phyloP scores from a whole-genome alignment of 2,888 invertebrate genomes.

The Melanchra persicariae region DNA sequence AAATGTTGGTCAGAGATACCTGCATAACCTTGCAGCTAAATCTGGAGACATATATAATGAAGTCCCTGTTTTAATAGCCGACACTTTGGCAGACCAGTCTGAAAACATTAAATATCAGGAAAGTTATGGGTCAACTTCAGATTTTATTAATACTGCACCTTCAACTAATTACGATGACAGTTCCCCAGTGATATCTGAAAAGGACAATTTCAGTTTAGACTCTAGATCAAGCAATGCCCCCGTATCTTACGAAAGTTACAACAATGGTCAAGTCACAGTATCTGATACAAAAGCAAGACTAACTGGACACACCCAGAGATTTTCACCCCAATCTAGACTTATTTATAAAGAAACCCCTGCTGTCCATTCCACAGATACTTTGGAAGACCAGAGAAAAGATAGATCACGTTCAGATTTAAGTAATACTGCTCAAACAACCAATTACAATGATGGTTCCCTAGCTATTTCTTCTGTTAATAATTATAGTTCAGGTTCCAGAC shows the following conservation, averaged over 20 bases:
- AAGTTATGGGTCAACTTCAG: constrained; percentile 1
- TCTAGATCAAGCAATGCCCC: constrained; percentile 1
- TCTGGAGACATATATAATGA: constrained; percentile 1
- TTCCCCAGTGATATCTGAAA: neutral
- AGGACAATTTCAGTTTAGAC: constrained; percentile 1
- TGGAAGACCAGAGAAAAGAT: neutral
- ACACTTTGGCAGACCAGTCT: neutral
- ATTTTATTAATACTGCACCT: too few relatives aligned
- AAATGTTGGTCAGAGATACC: neutral
- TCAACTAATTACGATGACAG: constrained; percentile 27
- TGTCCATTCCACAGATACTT: neutral
- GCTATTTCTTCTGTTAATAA: neutral
- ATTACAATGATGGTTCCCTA: constrained; percentile 26
- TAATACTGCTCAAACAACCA: constrained; percentile 13
- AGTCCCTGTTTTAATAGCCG: constrained; percentile 1
- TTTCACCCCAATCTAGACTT: neutral
- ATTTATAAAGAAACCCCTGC: constrained; percentile 5
- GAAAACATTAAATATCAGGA: neutral
- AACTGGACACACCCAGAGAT: neutral
- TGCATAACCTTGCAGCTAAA: neutral
- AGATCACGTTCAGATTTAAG: constrained; percentile 6
- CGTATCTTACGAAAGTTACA: constrained; percentile 21
- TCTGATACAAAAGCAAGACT: neutral
- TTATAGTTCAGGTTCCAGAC: neutral
- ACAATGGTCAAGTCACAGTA: neutral